These are phyloP conservation scores for Numenius phaeopus DNA, from an alignment of 2,797 vertebrate species.

Conservation along the genomic window DNA sequence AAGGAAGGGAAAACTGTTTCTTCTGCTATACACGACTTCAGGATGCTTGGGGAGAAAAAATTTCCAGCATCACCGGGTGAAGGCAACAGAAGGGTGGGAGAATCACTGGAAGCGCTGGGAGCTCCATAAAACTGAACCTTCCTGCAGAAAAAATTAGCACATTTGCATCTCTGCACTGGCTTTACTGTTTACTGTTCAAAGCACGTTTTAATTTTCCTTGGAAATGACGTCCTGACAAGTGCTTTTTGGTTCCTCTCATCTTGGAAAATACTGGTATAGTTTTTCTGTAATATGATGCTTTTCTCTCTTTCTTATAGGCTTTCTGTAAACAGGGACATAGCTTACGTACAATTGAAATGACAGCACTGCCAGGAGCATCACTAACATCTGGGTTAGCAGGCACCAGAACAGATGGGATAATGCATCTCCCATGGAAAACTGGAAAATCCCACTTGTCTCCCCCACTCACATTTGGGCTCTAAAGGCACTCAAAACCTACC, in stretches of 20 bases:
- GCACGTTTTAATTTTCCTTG: background rate
- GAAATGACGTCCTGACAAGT: background rate
- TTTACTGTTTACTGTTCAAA: background rate
- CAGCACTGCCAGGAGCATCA: background rate
- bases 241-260: background rate
- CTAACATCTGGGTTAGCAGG: background rate
- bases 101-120: background rate
- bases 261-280: background rate
- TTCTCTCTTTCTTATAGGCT: background rate
- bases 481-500: background rate
- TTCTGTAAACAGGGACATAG: background rate
- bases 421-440: accelerated
- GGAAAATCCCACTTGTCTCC: background rate
- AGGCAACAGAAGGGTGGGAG: background rate
- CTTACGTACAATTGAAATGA: background rate
- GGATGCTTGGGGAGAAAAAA: background rate
- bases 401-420: background rate
- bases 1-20: background rate
- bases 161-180: background rate
- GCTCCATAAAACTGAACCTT: background rate
- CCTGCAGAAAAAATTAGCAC: background rate
- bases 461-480: background rate
- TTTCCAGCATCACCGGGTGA: background rate
- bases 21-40: background rate
- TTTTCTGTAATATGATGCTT: background rate